Evolutionary conservation across 2,797 vertebrate species (phyloP), one percentile per base, ranked within the genome.

Genomic region (Myotis findleyi): DNA sequence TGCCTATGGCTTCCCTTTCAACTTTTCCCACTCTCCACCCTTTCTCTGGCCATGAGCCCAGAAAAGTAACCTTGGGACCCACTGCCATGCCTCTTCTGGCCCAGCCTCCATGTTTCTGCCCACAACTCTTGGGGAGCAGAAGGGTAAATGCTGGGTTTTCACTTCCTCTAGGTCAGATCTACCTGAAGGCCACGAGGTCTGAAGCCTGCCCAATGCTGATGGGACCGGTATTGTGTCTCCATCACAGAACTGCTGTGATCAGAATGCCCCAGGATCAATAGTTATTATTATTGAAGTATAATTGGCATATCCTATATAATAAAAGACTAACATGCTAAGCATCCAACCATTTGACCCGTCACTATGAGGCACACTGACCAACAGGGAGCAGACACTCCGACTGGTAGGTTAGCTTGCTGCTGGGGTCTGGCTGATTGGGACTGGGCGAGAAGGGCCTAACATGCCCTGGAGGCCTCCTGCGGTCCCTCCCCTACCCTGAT

Each of bases 11-110:
- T 95, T 95, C 33, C 59, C n/a, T 38, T 75, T 80, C 84, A 59
- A 62, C 11, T 87, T 64, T 30, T 30, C 64, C 57, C 84, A 83
- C 51, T 86, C 85, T 47, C 71, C 38, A 95, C 75, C 44, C 69
- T 88, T 75, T 71, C 91, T 89, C 75, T 97, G 93, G 69, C 69
- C 73, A 69, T 10, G 79, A 36, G 79, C 87, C 89, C 93, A 91
- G 84, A 86, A 94, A 83, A 89, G 80, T 81, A 82, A 89, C 89
- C 80, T 93, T 87, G 66, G 66, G 62, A 96, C 76, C 72, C 68
- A 84, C 23, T 33, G 57, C 59, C 89, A 87, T 18, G 3, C 64
- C 62, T 86, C 75, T 77, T 36, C 59, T 80, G 75, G 89, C 83
- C 38, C 75, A 18, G 18, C 93, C 87, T 93, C 80, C 55, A 23